These are phyloP conservation scores for Cybosia mesomella DNA, from an alignment of 2,888 invertebrate genomes.

Conservation along the genomic window DNA sequence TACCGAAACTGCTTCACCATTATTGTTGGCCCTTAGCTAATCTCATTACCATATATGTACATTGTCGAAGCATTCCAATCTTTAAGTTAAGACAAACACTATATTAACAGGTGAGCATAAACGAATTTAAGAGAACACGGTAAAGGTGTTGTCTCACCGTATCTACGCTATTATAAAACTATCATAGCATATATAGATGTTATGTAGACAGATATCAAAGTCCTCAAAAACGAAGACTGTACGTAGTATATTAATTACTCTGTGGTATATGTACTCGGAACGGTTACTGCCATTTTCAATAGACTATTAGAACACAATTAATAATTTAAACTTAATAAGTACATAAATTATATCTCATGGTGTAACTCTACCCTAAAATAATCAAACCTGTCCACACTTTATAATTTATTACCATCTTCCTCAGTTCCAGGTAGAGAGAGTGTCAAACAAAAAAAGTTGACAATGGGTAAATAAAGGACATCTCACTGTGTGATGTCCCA, in stretches of 20 bases:
- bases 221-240: not conserved
- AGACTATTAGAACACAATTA: not conserved
- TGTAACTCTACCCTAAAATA: slow-evolving; percentile 44
- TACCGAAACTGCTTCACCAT: slow-evolving; percentile 7
- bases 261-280: not conserved
- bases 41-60: slow-evolving; percentile 37
- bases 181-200: not conserved
- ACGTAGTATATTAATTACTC: no score
- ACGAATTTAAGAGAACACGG: slow-evolving; percentile 31
- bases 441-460: slow-evolving; percentile 64
- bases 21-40: slow-evolving; percentile 32
- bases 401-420: slow-evolving; percentile 74
- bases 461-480: slow-evolving; percentile 76
- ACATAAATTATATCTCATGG: not conserved
- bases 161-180: not conserved
- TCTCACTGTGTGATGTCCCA: slow-evolving; percentile 70
- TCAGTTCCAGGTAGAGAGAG: slow-evolving; percentile 73
- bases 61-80: slow-evolving; percentile 44
- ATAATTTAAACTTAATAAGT: not conserved
- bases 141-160: slow-evolving; percentile 25
- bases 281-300: not conserved
- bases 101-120: slow-evolving; percentile 58
- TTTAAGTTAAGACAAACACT: slow-evolving; percentile 43
- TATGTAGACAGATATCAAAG: not conserved
- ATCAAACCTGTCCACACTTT: slow-evolving; percentile 67